Conservation (phyloP, 2,888 invertebrate species). For the Venustoraphidia nigricollis region DNA sequence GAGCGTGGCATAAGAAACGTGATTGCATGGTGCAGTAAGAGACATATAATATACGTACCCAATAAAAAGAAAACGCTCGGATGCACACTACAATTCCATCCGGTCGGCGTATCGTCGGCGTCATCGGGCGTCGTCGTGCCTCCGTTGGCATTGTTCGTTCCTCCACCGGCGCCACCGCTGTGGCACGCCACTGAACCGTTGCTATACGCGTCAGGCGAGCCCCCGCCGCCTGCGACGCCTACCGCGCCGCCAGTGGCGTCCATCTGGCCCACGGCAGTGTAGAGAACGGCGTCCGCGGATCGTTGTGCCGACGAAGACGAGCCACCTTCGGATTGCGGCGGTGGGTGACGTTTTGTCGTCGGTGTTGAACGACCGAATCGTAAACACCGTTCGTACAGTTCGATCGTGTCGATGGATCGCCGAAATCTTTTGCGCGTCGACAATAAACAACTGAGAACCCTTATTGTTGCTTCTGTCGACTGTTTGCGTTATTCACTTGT, state of each 20-base stretch:
- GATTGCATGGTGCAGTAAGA: no score
- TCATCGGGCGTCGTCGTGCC: conserved; percentile 38
- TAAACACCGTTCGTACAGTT: conserved; percentile 4
- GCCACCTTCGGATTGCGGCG: neutral
- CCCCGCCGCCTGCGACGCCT: conserved; percentile 1
- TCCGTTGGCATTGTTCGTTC: conserved; percentile 29
- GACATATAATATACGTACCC: neutral
- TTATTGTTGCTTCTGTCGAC: no score
- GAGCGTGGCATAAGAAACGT: no score
- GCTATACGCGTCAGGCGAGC: conserved; percentile 3
- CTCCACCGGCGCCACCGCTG: conserved; percentile 35
- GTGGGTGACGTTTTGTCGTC: neutral
- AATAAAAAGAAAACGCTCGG: conserved; percentile 25
- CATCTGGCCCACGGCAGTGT: conserved; percentile 4
- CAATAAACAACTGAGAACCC: no score
- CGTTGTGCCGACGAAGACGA: neutral
- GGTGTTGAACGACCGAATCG: neutral
- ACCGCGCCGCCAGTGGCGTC: conserved; percentile 4
- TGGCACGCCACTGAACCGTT: conserved; percentile 28
- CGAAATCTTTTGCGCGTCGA: no score
- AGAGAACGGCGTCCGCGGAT: neutral
- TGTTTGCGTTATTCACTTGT: no score
- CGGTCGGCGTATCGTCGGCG: conserved; percentile 34
- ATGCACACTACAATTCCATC: conserved; percentile 49
- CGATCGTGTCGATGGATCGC: neutral